Conservation (phyloP, 1,140 invertebrate genomes). For the Brachionus rubens region DNA sequence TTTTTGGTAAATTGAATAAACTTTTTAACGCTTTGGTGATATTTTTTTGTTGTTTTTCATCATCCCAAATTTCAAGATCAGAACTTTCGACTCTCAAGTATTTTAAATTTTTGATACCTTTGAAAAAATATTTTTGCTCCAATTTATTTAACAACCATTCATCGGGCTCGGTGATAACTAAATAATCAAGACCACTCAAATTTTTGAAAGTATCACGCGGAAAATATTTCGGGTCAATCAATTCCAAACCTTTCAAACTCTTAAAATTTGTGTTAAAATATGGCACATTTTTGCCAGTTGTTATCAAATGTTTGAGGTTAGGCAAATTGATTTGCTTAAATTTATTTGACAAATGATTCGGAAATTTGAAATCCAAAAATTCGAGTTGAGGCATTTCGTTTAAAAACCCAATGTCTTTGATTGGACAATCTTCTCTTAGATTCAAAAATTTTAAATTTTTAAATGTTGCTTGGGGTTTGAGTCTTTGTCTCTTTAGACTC, state of each 20-base stretch:
- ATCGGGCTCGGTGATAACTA: neutral
- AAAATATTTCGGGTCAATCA: neutral
- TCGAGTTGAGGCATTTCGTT: neutral
- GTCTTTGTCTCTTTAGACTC: neutral
- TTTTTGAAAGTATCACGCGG: neutral
- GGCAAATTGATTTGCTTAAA: neutral
- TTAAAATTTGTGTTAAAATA: neutral
- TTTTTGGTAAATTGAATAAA: neutral
- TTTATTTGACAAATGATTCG: neutral
- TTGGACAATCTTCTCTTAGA: neutral
- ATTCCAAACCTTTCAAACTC: constrained; percentile 13
- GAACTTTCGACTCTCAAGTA: neutral
- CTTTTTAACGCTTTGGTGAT: neutral
- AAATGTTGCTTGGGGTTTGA: neutral
- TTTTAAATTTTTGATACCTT: neutral
- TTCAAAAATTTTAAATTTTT: neutral
- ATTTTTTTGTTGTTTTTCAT: neutral
- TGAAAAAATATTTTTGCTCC: neutral
- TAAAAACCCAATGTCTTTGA: neutral
- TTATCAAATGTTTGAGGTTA: neutral
- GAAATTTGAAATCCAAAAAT: neutral
- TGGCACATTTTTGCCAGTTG: neutral
- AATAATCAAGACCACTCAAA: constrained; percentile 15
- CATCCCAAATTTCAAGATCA: neutral
- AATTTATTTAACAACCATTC: neutral